phyloP scores from a whole-genome alignment of 2,113 vertebrate species.

The Cheilinus undulatus region DNA sequence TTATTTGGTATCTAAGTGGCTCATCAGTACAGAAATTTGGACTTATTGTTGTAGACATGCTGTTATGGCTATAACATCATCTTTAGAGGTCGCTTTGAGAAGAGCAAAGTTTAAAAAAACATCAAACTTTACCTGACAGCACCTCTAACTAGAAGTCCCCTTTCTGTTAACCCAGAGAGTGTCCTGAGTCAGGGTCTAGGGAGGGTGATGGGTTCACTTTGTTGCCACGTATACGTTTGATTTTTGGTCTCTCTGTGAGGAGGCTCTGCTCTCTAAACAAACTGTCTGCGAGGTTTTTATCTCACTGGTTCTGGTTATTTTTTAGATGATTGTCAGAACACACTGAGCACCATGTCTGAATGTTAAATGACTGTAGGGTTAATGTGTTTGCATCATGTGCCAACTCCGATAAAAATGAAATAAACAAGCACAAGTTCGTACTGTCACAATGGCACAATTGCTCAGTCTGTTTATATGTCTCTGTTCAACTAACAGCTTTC shows the following conservation, averaged over 20 bases:
- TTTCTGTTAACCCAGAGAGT: too few species aligned
- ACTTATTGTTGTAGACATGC: too few species aligned
- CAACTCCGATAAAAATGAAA: too few species aligned
- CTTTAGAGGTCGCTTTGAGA: too few species aligned
- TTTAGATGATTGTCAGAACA: neutral
- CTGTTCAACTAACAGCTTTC: neutral
- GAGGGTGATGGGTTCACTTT: neutral
- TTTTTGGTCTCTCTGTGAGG: neutral
- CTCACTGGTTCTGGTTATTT: neutral
- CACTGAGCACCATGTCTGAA: neutral
- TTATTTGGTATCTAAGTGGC: too few species aligned
- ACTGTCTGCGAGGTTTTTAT: neutral
- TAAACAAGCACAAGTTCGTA: conserved; percentile 7
- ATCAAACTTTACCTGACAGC: too few species aligned
- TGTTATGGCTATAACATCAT: too few species aligned
- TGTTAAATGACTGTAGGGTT: neutral
- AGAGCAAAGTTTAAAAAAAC: too few species aligned
- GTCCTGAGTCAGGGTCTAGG: too few species aligned
- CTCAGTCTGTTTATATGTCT: neutral
- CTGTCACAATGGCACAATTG: neutral
- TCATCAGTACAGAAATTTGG: too few species aligned
- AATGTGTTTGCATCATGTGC: neutral
- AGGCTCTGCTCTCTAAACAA: neutral
- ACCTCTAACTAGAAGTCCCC: too few species aligned
- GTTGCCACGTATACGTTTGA: neutral